A percentile compares a stretch with the other conserved stretches of the same genome.
These are phyloP conservation scores for Patiria pectinifera DNA, from an alignment of 53 echinoderm and acorn worm species.

Conservation along the genomic window DNA sequence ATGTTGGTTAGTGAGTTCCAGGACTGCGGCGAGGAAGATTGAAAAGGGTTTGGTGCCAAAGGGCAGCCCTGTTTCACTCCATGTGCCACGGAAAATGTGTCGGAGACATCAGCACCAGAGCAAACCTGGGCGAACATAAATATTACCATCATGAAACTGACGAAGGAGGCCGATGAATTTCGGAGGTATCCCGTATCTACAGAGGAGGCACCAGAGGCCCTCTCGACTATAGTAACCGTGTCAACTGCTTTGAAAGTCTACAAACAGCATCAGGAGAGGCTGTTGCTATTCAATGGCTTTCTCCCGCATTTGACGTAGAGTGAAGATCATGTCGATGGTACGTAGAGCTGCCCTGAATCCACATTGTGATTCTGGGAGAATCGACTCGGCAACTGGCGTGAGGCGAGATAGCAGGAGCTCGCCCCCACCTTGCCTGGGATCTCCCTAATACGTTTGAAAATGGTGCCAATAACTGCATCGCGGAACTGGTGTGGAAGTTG, in stretches of 20 bases:
- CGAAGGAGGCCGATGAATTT: conserved; percentile 8
- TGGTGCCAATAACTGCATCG: not conserved
- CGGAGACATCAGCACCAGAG: not conserved
- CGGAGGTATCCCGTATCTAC: conserved; percentile 25
- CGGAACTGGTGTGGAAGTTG: conserved; percentile 23
- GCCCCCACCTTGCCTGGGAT: not conserved
- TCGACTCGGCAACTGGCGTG: not conserved
- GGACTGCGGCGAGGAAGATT: conserved; percentile 8
- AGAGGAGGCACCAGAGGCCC: not conserved
- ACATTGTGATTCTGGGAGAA: no score
- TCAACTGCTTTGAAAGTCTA: not conserved
- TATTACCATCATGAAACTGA: conserved; percentile 23
- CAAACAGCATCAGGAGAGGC: conserved; percentile 36
- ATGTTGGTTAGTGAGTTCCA: not conserved
- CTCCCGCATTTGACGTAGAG: not conserved
- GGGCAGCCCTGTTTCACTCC: conserved; percentile 28
- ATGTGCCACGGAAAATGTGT: not conserved
- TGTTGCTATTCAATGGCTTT: conserved; percentile 39
- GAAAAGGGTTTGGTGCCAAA: conserved; percentile 19
- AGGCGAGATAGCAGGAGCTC: not conserved
- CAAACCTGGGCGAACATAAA: not conserved
- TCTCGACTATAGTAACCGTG: not conserved
- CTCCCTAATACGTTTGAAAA: conserved; percentile 16
- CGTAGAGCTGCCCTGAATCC: no score
- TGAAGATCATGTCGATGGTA: not conserved